Percentiles rank a stretch among this genome's conserved stretches.
phyloP scores from a whole-genome alignment of 2,113 vertebrate species.

The Coptodon bakossiorum region DNA sequence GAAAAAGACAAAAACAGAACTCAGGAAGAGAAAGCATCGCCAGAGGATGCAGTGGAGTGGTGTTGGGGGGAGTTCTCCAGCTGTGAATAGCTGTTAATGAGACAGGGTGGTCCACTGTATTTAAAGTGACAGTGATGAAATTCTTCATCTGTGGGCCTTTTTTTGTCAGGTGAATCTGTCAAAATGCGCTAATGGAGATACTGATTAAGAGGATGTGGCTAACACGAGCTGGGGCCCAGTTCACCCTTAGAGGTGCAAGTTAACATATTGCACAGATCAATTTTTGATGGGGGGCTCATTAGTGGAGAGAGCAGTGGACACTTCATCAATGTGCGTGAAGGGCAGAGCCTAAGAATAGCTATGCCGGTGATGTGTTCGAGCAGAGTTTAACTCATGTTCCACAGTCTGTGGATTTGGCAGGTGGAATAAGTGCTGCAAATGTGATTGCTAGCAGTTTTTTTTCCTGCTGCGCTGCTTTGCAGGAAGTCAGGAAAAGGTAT shows the following conservation, averaged over 20 bases:
- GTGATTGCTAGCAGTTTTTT: not conserved
- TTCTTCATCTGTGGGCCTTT: not conserved
- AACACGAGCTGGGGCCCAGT: not conserved
- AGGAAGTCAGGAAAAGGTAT: not conserved
- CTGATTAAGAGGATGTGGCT: constrained; percentile 36
- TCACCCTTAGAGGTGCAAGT: constrained; percentile 17
- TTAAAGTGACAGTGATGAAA: constrained; percentile 21
- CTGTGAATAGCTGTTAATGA: constrained; percentile 25
- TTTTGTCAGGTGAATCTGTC: constrained; percentile 20
- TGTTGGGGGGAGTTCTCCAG: not conserved
- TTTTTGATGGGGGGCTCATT: constrained; percentile 63
- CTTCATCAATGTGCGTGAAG: constrained; percentile 57
- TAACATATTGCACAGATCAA: constrained; percentile 45
- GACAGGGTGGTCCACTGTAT: not conserved
- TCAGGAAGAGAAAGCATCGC: not conserved
- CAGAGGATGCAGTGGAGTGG: not conserved
- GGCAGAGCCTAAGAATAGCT: constrained; percentile 59
- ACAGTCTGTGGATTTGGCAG: not conserved
- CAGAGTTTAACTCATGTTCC: not conserved
- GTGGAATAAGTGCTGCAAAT: not conserved
- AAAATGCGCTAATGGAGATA: constrained; percentile 27
- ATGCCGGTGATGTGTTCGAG: not conserved
- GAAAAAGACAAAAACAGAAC: not conserved
- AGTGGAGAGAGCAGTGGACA: constrained; percentile 37
- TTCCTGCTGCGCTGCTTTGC: not conserved